Evolutionary conservation across 2,113 vertebrate genomes (phyloP).

Genomic region (Trichechus manatus): DNA sequence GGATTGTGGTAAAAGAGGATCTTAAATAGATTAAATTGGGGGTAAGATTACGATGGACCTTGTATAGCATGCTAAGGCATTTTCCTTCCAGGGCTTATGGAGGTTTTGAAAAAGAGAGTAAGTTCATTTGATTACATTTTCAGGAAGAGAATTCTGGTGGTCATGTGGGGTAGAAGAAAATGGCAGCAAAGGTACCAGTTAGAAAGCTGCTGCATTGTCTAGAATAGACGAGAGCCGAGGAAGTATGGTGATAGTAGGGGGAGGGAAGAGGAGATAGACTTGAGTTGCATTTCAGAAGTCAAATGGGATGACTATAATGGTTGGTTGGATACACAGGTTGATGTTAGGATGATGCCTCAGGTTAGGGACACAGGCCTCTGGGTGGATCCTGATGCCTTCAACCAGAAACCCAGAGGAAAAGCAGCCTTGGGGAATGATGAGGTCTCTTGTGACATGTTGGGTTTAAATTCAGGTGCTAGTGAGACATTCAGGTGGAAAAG

Average conservation of each 20-base stretch:
- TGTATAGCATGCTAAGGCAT: neutral
- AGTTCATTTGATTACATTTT: constrained; percentile 50
- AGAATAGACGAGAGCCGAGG: neutral
- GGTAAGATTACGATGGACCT: neutral
- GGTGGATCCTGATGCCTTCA: neutral
- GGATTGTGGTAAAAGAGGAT: neutral
- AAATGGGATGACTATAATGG: neutral
- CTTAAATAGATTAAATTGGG: neutral
- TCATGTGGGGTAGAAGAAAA: neutral
- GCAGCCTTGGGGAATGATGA: neutral
- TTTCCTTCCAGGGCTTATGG: neutral
- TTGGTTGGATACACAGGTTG: neutral
- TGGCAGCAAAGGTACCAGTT: neutral
- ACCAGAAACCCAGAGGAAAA: constrained; percentile 34
- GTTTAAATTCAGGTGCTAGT: constrained; percentile 16
- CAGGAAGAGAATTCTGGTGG: constrained; percentile 30
- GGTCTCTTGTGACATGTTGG: neutral
- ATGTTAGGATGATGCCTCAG: neutral
- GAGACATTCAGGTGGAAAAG: neutral
- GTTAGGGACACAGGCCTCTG: neutral
- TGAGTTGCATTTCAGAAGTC: neutral
- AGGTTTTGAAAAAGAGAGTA: constrained; percentile 20
- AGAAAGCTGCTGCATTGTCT: neutral
- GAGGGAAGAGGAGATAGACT: neutral
- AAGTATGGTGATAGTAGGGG: neutral